phyloP scores from a whole-genome alignment of 2,113 vertebrate species.

The Orycteropus afer region DNA sequence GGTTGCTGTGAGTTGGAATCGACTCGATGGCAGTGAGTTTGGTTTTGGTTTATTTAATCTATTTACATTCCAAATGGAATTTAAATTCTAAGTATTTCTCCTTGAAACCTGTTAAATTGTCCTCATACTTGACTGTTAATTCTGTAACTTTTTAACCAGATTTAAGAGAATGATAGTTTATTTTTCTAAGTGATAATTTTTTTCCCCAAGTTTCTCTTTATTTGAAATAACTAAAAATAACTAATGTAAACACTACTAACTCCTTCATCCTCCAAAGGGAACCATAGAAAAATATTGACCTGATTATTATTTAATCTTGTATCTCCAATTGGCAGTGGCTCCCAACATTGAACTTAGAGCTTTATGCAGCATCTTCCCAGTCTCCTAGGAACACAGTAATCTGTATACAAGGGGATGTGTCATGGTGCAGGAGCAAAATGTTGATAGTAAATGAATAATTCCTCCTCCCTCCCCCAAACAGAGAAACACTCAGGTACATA shows the following conservation, averaged over 20 bases:
- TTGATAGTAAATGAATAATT: background rate
- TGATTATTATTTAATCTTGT: background rate
- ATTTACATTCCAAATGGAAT: background rate
- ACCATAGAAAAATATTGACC: background rate
- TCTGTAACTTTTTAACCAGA: background rate
- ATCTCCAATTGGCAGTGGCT: background rate
- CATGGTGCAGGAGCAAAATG: background rate
- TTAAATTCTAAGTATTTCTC: background rate
- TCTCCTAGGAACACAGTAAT: background rate
- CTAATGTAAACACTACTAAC: background rate
- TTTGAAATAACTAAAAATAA: constrained; percentile 11
- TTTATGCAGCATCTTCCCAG: background rate
- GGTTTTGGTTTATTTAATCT: background rate
- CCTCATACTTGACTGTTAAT: background rate
- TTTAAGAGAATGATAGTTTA: constrained; percentile 19
- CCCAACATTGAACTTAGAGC: background rate
- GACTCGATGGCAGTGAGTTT: too few species aligned
- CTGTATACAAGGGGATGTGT: background rate
- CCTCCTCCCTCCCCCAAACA: background rate
- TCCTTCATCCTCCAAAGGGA: background rate
- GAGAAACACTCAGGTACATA: background rate
- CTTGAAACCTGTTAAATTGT: background rate
- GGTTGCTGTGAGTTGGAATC: too few species aligned
- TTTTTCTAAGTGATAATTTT: background rate
- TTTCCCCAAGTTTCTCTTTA: background rate